Conservation (phyloP, 2,113 vertebrate genomes). For the Ariopsis seemanni region DNA sequence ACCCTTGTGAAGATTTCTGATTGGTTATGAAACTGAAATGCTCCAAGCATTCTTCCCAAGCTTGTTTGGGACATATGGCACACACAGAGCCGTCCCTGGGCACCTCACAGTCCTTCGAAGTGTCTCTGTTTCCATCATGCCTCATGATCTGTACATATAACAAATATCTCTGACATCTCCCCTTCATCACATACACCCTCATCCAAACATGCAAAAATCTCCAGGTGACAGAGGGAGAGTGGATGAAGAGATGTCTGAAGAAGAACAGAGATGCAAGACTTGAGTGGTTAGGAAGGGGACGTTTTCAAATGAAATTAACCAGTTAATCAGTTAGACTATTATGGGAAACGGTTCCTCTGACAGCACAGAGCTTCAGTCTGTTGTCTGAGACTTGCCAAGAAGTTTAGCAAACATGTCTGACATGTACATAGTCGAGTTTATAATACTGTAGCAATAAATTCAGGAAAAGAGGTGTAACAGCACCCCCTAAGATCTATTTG, state of each 20-base stretch:
- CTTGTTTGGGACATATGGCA: conserved; percentile 37
- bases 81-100: conserved; percentile 22
- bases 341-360: conserved; percentile 13
- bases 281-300: conserved; percentile 17
- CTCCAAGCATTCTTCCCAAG: conserved; percentile 15
- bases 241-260: conserved; percentile 4
- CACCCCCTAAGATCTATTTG: background rate
- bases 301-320: conserved; percentile 31
- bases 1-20: conserved; percentile 9
- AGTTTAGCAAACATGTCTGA: background rate
- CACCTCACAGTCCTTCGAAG: background rate
- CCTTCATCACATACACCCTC: background rate
- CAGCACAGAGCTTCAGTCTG: background rate
- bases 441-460: background rate
- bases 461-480: background rate
- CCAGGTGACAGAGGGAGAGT: background rate
- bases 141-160: conserved; percentile 2
- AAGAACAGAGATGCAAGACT: conserved; percentile 6
- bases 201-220: background rate
- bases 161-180: conserved; percentile 13
- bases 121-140: conserved; percentile 11
- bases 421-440: background rate
- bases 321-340: conserved; percentile 19
- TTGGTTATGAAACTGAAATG: conserved; percentile 28
- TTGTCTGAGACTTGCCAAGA: background rate